A percentile compares a stretch with the other conserved stretches of the same genome.
phyloP scores from a whole-genome alignment of 2,888 invertebrate species.

The Acrobasis consociella region DNA sequence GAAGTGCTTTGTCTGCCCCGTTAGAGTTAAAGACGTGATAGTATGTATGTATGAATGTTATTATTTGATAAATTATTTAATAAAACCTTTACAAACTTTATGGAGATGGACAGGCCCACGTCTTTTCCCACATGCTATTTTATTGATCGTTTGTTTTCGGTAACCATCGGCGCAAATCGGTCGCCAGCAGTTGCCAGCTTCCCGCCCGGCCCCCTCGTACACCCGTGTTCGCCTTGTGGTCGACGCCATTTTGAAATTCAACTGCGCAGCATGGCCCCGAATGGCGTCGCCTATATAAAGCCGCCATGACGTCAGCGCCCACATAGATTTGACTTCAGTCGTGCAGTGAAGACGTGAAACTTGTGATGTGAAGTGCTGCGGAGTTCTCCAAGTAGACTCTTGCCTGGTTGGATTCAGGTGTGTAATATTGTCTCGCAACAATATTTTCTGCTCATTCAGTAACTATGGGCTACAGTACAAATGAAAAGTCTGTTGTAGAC shows the following conservation, averaged over 20 bases:
- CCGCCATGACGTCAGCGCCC: slow-evolving; percentile 65
- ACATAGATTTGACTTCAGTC: slow-evolving; percentile 49
- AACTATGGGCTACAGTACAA: slow-evolving; percentile 73
- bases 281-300: slow-evolving; percentile 57
- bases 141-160: slow-evolving; percentile 44
- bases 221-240: slow-evolving; percentile 30
- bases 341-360: slow-evolving; percentile 57
- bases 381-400: slow-evolving; percentile 54
- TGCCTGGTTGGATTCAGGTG: slow-evolving; percentile 79
- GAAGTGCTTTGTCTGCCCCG: too few species aligned
- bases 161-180: slow-evolving; percentile 21
- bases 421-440: slow-evolving; percentile 69
- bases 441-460: slow-evolving; percentile 55
- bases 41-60: too few species aligned
- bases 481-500: slow-evolving; percentile 73
- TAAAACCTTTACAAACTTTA: not conserved
- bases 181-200: not conserved
- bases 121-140: not conserved
- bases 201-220: slow-evolving; percentile 21
- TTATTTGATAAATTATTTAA: too few species aligned
- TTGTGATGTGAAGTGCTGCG: slow-evolving; percentile 63
- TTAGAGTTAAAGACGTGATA: too few species aligned
- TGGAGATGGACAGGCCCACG: not conserved
- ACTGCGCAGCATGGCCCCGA: slow-evolving; percentile 60
- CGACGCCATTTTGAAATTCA: slow-evolving; percentile 65